Evolutionary conservation across 2,113 vertebrate species (phyloP).

Genomic region (Jaculus jaculus): DNA sequence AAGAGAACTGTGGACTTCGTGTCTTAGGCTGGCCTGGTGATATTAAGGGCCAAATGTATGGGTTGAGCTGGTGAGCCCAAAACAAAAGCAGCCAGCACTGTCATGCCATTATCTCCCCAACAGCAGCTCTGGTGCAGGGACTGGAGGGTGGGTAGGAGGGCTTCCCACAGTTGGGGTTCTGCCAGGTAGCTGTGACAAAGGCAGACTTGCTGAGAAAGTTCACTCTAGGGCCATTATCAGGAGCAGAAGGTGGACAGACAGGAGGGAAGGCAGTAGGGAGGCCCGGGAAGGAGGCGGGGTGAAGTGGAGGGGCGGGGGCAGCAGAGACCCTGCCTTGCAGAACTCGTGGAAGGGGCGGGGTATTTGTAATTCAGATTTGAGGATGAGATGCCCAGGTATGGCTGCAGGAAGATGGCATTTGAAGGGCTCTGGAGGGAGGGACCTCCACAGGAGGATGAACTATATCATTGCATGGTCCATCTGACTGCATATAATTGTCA

Average conservation of each 20-base stretch:
- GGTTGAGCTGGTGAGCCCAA: neutral
- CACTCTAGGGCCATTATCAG: neutral
- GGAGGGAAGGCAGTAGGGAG: too few relatives aligned
- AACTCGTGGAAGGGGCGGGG: neutral
- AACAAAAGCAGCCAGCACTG: neutral
- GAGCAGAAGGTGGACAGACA: neutral
- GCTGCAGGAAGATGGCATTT: neutral
- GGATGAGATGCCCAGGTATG: neutral
- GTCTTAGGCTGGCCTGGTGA: neutral
- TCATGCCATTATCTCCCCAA: neutral
- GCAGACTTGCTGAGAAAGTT: neutral
- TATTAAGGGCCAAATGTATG: rapidly evolving
- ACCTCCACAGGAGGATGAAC: too few relatives aligned
- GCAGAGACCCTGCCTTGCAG: rapidly evolving
- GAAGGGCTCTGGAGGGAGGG: neutral
- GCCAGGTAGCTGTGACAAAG: neutral
- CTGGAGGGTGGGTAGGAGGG: rapidly evolving
- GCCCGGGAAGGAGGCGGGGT: rapidly evolving
- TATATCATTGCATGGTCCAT: rapidly evolving
- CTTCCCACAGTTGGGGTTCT: neutral
- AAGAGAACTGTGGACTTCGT: neutral
- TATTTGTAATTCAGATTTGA: neutral
- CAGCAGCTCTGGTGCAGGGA: too few relatives aligned
- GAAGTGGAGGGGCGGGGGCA: neutral
- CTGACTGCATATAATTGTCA: neutral